Conservation (phyloP, 2,797 vertebrate species). For the Lacerta agilis region DNA sequence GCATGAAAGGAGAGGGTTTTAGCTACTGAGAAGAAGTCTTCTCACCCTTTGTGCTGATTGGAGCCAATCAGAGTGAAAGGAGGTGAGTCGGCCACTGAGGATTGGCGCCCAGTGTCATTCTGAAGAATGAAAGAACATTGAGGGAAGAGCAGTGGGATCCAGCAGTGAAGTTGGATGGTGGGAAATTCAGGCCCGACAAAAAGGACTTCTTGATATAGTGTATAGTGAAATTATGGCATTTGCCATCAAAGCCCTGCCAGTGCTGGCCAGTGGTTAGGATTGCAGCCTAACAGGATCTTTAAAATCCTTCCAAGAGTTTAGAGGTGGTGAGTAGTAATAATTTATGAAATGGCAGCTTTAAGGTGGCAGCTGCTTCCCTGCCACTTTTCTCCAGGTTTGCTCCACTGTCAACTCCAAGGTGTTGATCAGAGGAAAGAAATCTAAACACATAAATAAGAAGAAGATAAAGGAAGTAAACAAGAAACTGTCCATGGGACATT, state of each 20-base stretch:
- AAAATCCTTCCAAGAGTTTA: not conserved
- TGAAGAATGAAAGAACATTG: too few species aligned
- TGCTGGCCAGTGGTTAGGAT: too few species aligned
- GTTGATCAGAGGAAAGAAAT: conserved; percentile 11
- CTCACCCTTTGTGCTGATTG: too few species aligned
- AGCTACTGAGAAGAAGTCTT: too few species aligned
- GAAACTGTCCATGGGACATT: not conserved
- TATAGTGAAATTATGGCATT: not conserved
- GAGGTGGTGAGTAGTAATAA: not conserved
- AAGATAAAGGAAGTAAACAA: not conserved
- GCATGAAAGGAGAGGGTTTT: too few species aligned
- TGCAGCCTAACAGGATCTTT: not conserved
- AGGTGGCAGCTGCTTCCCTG: not conserved
- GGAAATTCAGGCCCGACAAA: not conserved
- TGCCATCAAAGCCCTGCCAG: not conserved
- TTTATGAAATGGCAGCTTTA: not conserved
- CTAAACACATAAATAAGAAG: not conserved
- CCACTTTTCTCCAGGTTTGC: not conserved
- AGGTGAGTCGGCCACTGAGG: too few species aligned
- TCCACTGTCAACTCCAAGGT: not conserved
- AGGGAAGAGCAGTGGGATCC: too few species aligned
- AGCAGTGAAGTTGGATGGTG: not conserved
- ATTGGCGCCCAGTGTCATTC: too few species aligned
- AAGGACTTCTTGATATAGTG: not conserved
- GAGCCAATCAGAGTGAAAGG: too few species aligned